These are phyloP conservation scores for Chloroceryle aenea DNA, from an alignment of 2,113 vertebrate species.

Conservation along the genomic window DNA sequence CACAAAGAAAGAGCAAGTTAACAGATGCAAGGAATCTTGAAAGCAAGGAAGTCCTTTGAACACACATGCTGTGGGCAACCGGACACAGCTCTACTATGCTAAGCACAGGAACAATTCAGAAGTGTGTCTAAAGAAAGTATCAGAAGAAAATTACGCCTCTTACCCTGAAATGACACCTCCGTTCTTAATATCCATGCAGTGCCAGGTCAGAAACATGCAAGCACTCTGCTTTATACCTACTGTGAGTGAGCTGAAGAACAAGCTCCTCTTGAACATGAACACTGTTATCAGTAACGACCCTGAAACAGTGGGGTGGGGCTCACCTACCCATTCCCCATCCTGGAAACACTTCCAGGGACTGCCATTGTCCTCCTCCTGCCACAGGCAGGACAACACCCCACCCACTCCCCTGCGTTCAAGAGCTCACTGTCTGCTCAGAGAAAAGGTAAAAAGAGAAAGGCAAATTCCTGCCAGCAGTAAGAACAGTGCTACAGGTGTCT, in stretches of 20 bases:
- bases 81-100: neutral
- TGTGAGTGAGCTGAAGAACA: neutral
- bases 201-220: neutral
- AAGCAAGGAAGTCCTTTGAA: neutral
- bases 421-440: neutral
- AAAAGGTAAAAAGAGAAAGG: neutral
- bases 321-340: neutral
- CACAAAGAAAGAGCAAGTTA: neutral
- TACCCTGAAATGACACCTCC: neutral
- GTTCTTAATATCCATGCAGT: neutral
- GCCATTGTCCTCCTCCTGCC: neutral
- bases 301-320: neutral
- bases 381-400: neutral
- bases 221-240: neutral
- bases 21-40: neutral
- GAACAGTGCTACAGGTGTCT: neutral
- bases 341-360: neutral
- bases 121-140: neutral
- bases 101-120: neutral
- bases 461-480: neutral
- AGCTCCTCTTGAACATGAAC: neutral
- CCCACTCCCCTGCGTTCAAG: neutral
- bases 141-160: neutral
- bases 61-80: neutral
- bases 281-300: neutral